Evolutionary conservation across 2,888 invertebrate species (phyloP).

Genomic region (Leuctra nigra): DNA sequence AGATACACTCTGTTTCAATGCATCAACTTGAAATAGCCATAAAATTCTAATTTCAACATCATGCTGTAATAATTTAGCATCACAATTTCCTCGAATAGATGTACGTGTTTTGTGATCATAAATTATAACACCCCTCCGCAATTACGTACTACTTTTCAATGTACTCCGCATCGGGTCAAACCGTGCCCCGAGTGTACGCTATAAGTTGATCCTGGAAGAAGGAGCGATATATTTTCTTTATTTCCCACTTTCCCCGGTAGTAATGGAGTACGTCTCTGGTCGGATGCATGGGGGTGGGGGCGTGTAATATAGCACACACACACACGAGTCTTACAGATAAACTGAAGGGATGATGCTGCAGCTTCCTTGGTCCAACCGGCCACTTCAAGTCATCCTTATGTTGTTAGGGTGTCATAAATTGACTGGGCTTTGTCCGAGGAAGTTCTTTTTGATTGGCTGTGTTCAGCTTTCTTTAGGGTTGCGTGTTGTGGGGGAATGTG

Average conservation of each 20-base stretch:
- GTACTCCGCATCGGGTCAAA: too few species aligned
- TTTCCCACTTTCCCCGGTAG: slow-evolving; percentile 8
- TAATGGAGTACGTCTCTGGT: slow-evolving; percentile 11
- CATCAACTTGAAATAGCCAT: too few species aligned
- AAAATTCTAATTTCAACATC: too few species aligned
- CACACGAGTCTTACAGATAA: not conserved
- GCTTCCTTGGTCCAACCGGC: not conserved
- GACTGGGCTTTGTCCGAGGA: slow-evolving; percentile 5
- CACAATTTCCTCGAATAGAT: too few species aligned
- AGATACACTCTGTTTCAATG: too few species aligned
- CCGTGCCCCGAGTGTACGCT: too few species aligned
- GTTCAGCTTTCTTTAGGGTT: too few species aligned
- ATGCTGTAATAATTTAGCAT: too few species aligned
- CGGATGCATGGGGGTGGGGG: not conserved
- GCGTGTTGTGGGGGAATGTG: too few species aligned
- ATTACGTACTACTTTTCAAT: too few species aligned
- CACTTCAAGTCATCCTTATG: not conserved
- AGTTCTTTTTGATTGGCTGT: slow-evolving; percentile 4
- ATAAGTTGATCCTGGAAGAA: slow-evolving; percentile 2
- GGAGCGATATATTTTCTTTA: slow-evolving; percentile 18
- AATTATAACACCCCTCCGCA: too few species aligned
- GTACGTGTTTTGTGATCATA: too few species aligned
- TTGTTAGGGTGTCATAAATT: slow-evolving; percentile 1
- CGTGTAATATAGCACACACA: slow-evolving; percentile 15
- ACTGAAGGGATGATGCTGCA: not conserved